Base-by-base conservation (phyloP, 2,888 invertebrate species). In the Polia nebulosa region DNA sequence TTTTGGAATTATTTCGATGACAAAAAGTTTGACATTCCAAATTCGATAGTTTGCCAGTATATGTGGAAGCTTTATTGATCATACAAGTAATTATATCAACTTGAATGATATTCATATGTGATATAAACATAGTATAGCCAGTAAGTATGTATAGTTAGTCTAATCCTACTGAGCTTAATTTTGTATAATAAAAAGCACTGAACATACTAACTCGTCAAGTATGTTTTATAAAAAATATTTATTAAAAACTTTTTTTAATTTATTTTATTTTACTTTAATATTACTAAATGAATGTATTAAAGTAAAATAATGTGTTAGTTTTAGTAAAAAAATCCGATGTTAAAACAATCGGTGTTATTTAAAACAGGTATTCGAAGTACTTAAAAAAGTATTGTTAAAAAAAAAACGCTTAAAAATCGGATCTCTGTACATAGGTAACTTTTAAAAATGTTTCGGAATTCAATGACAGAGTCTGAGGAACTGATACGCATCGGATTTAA, bases 31-130 rank as follows among this genome's bases (percentile, higher is more conserved):
- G 90, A 92, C 91, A 88, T 87, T 88, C 89, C 87, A 87, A 83
- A 86, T 83, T 89, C 85, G 86, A 90, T 88, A 90, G 91, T 91
- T 92, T 90, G 89, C 90, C 87, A 85, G 81, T 87, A 81, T 83
- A 86, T 72, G 82, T 81, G 82, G 80, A 90, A 92, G 91, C 90
- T 93, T 92, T 92, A 93, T 91, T 90, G 81, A 89, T 87, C 83
- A 85, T 89, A 84, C 89, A 90, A 90, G 87, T 91, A 89, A 59
- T 65, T 72, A 76, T 91, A 91, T 93, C 90, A 90, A 91, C 88
- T 88, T 91, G 89, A 91, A 93, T 94, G 94, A 93, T 94, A 92
- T 91, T 93, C 91, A 92, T 92, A 92, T 95, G 95, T 95, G 95
- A 95, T 95, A 95, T 95, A 95, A 90, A 89, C 68, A 82, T 95